These are phyloP conservation scores for Nerophis ophidion DNA, from an alignment of 2,113 vertebrate genomes.

Conservation along the genomic window DNA sequence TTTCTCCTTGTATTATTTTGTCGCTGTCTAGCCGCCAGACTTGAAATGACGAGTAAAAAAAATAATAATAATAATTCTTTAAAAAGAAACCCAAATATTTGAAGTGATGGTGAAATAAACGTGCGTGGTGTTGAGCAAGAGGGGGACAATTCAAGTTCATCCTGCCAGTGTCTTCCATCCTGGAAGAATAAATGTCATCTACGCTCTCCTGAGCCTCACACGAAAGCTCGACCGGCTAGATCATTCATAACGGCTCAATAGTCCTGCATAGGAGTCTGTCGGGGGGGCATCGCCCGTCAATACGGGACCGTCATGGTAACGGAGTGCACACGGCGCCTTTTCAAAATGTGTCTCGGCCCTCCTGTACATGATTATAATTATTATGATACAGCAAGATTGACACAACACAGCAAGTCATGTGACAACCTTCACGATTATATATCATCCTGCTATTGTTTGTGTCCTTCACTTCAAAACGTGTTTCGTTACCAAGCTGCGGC, in stretches of 20 bases:
- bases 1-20: no score
- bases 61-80: no score
- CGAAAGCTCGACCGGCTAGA: conserved; percentile 33
- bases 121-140: background rate
- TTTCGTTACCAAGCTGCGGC: conserved; percentile 40
- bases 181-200: conserved; percentile 3
- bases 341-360: conserved; percentile 9
- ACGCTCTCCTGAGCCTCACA: conserved; percentile 38
- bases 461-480: conserved; percentile 50
- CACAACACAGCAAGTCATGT: background rate
- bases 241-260: conserved; percentile 61
- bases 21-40: no score
- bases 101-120: background rate
- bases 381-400: conserved; percentile 9
- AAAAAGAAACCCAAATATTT: background rate
- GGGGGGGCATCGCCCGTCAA: conserved; percentile 41
- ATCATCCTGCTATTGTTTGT: conserved; percentile 15
- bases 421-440: background rate
- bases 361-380: conserved; percentile 5
- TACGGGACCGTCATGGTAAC: conserved; percentile 38
- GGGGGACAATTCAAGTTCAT: background rate
- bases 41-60: no score
- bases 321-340: conserved; percentile 33
- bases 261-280: conserved; percentile 38
- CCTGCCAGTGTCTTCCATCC: background rate